phyloP scores from a whole-genome alignment of 2,888 invertebrate genomes.

The Troilus luridus region DNA sequence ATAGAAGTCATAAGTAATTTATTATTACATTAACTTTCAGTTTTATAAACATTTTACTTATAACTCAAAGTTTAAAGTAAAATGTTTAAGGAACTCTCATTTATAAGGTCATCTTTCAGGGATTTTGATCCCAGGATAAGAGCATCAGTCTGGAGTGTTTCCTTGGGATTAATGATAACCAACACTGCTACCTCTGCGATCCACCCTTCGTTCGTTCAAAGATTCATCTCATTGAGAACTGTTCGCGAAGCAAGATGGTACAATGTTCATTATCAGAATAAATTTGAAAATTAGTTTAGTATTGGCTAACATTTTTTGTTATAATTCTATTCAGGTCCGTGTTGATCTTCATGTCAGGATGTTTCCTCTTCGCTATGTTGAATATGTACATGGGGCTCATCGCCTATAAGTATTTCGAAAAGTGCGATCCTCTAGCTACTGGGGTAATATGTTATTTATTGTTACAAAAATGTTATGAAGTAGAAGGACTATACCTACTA shows the following conservation, averaged over 20 bases:
- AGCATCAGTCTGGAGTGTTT: neutral
- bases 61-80: too few species aligned
- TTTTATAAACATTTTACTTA: too few species aligned
- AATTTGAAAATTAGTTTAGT: neutral
- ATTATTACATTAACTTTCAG: too few species aligned
- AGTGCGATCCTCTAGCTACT: constrained; percentile 75
- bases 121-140: neutral
- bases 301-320: neutral
- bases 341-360: constrained; percentile 68
- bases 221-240: neutral
- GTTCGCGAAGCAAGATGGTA: neutral
- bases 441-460: constrained; percentile 67
- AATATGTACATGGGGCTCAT: constrained; percentile 75
- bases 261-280: neutral
- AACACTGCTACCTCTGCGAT: neutral
- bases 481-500: too few species aligned
- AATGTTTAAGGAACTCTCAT: neutral
- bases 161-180: neutral
- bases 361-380: constrained; percentile 73
- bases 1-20: too few species aligned
- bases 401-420: constrained; percentile 76
- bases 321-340: neutral
- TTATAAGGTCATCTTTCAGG: neutral
- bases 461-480: neutral
- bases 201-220: constrained; percentile 13